Base-by-base conservation (phyloP, 1,140 invertebrate species). In the Macrobrachium nipponense region DNA sequence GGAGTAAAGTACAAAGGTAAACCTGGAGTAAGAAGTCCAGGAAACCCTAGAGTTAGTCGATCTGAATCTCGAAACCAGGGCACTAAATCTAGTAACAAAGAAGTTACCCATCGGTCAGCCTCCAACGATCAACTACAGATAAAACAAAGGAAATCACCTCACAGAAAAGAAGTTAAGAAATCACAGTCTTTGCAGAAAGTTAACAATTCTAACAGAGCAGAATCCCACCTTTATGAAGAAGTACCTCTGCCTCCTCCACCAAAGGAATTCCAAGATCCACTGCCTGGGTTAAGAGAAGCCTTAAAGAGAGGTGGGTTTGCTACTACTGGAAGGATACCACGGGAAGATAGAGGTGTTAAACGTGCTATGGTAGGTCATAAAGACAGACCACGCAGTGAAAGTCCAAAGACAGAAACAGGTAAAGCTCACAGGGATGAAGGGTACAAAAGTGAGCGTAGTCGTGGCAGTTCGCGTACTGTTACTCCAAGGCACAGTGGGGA, bases 261-360 rank as follows among this genome's bases (percentile, higher is more conserved):
- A 0, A 95, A 96, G 89, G 95, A 96, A 91, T 97, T 97, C 89
- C 94, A 95, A 90, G 96, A 96, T 91, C 93, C 94, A 51, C 94
- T 94, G n/a, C 93, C 93, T 10, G 88, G 86, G 4, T 59, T 89
- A 14, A 36, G 86, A 44, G 85, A 83, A 44, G 68, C 88, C 15
- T 70, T 87, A 18, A 81, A 59, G 36, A 58, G 77, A 17, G 83
- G 81, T 27, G 82, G 82, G 15, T 86, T 81, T 88, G 80, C 86
- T 72, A 89, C 87, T 15, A 87, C 87, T 17, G 88, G 88, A 27
- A 85, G 86, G 36, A 59, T 88, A 64, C 82, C 85, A 17, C 59
- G 87, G 80, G 87, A 89, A 66, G 87, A 87, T 18, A 75, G 86
- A 73, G 72, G 44, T 43, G 64, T 82, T 27, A 87, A 77, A 36